A percentile compares a stretch with the other conserved stretches of the same genome.
phyloP scores from a whole-genome alignment of 2,888 invertebrate species.

The Malacosoma neustria region DNA sequence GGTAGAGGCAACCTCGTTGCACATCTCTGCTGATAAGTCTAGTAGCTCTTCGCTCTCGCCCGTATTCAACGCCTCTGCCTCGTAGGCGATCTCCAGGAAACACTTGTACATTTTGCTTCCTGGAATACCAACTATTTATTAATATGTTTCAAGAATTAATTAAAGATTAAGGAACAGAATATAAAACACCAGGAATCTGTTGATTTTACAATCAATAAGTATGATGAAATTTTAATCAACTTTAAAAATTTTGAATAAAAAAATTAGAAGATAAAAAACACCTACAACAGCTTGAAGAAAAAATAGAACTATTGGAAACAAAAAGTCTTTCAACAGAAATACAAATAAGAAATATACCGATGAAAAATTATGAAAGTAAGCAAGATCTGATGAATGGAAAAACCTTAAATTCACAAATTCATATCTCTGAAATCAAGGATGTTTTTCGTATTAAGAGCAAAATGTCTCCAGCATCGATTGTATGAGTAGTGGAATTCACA shows the following conservation, averaged over 20 bases:
- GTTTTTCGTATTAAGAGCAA: too few species aligned
- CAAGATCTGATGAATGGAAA: neutral
- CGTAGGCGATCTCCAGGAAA: conserved; percentile 56
- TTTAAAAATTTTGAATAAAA: too few species aligned
- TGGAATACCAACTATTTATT: too few species aligned
- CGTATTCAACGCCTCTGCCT: conserved; percentile 53
- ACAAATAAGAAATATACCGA: neutral
- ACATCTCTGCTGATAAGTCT: conserved; percentile 39
- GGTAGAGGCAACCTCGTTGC: conserved; percentile 46
- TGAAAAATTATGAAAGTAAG: neutral
- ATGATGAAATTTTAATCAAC: too few species aligned
- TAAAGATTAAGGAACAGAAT: too few species aligned
- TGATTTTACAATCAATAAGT: too few species aligned
- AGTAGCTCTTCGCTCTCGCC: conserved; percentile 46
- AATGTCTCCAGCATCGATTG: too few species aligned
- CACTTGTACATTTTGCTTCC: conserved; percentile 44
- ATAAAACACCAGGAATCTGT: too few species aligned
- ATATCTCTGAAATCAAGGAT: too few species aligned
- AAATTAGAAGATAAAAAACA: neutral
- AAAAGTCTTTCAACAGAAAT: neutral
- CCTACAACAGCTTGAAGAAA: neutral
- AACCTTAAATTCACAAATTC: too few species aligned
- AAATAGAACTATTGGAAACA: neutral
- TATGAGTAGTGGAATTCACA: too few species aligned
- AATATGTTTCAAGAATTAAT: too few species aligned